These are phyloP conservation scores for Xiphophorus couchianus DNA, from an alignment of 2,113 vertebrate species.

Conservation along the genomic window DNA sequence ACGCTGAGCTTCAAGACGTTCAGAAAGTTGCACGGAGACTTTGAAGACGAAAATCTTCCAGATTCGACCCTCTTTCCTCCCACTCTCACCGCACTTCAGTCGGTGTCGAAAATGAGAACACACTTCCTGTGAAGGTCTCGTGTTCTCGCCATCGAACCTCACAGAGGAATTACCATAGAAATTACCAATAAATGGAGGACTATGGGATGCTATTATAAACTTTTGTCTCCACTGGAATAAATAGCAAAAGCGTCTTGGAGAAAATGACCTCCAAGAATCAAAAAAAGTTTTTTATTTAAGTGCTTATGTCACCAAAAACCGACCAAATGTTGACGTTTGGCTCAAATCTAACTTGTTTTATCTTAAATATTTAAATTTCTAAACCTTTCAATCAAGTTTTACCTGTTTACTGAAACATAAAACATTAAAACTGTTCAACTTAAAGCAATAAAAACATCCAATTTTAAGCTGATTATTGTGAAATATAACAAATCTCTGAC, in stretches of 20 bases:
- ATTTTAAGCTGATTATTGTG: too few relatives aligned
- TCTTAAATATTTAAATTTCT: not conserved
- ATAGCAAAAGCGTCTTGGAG: not conserved
- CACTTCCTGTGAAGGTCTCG: constrained; percentile 49
- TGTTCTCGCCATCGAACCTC: not conserved
- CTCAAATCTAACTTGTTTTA: not conserved
- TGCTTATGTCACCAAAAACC: too few relatives aligned
- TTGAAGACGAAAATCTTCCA: not conserved
- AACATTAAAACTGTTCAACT: too few relatives aligned
- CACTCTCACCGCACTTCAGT: not conserved
- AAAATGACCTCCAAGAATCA: not conserved
- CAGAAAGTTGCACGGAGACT: not conserved
- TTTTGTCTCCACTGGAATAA: constrained; percentile 3
- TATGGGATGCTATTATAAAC: not conserved
- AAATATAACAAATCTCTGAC: too few relatives aligned
- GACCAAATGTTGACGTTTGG: not conserved
- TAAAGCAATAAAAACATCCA: too few relatives aligned
- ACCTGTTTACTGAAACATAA: not conserved
- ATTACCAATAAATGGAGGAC: not conserved
- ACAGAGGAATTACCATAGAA: not conserved
- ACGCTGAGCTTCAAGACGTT: not conserved
- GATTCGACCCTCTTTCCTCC: constrained; percentile 1
- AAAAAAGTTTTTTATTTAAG: not conserved
- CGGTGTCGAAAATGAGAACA: constrained; percentile 12
- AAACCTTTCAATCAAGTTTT: not conserved